Evolutionary conservation across 1,140 invertebrate species (phyloP), one percentile per base, ranked within the genome.

Genomic region (Drosophila obscura): DNA sequence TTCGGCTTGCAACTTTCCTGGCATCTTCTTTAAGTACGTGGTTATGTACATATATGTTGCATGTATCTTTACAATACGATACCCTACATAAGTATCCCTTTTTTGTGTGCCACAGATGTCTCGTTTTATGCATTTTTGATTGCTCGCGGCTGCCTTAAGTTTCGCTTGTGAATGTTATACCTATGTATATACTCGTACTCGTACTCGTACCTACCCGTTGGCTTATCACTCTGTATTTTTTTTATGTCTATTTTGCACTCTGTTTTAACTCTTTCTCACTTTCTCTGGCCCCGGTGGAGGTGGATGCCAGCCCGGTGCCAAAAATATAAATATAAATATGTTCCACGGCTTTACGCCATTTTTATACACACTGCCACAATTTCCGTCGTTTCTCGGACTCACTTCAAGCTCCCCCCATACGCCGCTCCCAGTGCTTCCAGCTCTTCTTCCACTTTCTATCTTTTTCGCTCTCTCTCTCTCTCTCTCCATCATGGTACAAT

Each of bases 241-340:
- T 39, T 50, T 28, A 7, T 11, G 28, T 28, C 28, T 19, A 7
- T 11, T 19, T 28, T 41, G 43, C 24, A 57, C 41, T 58, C 28
- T 45, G 4, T 11, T 28, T 39, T 13, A 45, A 41, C 16, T 46
- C 11, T 16, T 45, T 46, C 22, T 19, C 26, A 24, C 22, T 16
- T 55, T 62, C 53, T 62, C 13, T 22, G 13, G 46, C 35, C 13
- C 56, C 44, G 44, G 63, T 45, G 39, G 50, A 63, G 22, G 51
- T 80, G 67, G 19, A 19, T 19, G 19, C 19, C 19, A 19, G 19
- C 19, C 19, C 19, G 19, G 19, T 52, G 51, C 60, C 56, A 68
- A 71, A 80, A 80, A 83, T 82, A 84, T 84, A 80, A 80, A 83
- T 82, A 84, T 84, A 84, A 85, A 84, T 85, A 80, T 85, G 81